These are phyloP conservation scores for Pitta sordida DNA, from an alignment of 2,113 vertebrate genomes.

Conservation along the genomic window DNA sequence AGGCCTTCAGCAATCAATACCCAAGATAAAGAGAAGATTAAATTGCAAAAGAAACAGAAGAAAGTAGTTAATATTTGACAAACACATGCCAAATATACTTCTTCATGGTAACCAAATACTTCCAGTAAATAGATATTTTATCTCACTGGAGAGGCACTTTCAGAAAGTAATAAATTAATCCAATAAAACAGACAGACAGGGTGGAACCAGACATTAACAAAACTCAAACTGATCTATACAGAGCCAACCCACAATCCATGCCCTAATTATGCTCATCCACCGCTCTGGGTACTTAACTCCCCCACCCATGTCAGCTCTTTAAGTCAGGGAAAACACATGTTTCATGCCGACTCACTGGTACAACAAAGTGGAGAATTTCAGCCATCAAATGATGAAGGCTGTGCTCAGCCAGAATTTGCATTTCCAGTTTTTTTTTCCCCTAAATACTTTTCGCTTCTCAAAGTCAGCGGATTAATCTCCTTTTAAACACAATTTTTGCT, in stretches of 20 bases:
- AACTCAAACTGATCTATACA: constrained; percentile 47
- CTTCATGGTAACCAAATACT: constrained; percentile 56
- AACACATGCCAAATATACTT: constrained; percentile 19
- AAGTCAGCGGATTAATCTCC: neutral
- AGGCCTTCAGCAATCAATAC: constrained; percentile 32
- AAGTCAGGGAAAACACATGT: neutral
- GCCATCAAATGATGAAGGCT: neutral
- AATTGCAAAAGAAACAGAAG: constrained; percentile 41
- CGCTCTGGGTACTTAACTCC: neutral
- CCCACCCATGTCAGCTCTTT: constrained; percentile 14
- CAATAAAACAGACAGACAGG: constrained; percentile 63
- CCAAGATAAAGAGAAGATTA: constrained; percentile 51
- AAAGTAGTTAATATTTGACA: constrained; percentile 51
- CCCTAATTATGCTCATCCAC: constrained; percentile 19
- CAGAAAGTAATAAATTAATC: constrained; percentile 65
- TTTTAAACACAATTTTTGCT: neutral
- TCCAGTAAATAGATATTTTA: constrained; percentile 59
- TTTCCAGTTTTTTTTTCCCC: neutral
- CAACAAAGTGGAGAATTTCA: neutral
- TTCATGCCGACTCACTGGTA: neutral
- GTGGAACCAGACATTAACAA: constrained; percentile 55
- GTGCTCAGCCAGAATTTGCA: neutral
- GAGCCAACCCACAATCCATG: constrained; percentile 41
- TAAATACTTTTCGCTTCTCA: neutral
- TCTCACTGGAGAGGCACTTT: constrained; percentile 40